A percentile compares a stretch with the other conserved stretches of the same genome.
phyloP scores from a whole-genome alignment of 2,797 vertebrate species.

The Heliangelus exortis region DNA sequence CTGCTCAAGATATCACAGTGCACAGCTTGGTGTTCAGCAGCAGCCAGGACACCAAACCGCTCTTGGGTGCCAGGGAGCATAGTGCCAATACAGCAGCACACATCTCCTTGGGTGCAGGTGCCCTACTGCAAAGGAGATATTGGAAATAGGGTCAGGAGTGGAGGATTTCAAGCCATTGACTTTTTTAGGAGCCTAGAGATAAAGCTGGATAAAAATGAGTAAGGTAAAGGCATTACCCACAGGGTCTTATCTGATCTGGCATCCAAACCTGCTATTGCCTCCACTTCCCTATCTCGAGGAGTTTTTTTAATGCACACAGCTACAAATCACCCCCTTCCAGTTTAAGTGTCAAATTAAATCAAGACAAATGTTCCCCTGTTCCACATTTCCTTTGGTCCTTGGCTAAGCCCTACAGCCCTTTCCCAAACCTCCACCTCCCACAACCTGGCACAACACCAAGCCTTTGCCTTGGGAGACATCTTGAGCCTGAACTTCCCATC shows the following conservation, averaged over 20 bases:
- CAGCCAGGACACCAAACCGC: neutral
- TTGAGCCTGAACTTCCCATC: slow-evolving; percentile 56
- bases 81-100: neutral
- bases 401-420: slow-evolving; percentile 57
- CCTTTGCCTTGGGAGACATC: slow-evolving; percentile 48
- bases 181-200: slow-evolving; percentile 3
- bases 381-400: slow-evolving; percentile 59
- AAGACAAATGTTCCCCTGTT: slow-evolving; percentile 65
- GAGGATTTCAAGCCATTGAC: slow-evolving; percentile 15
- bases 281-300: slow-evolving; percentile 56
- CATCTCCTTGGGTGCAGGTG: rapidly evolving
- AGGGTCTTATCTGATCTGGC: slow-evolving; percentile 69
- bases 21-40: neutral
- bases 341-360: slow-evolving; percentile 71
- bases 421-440: slow-evolving; percentile 65
- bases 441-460: slow-evolving; percentile 58
- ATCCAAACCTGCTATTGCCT: slow-evolving; percentile 53
- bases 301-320: slow-evolving; percentile 26
- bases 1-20: neutral
- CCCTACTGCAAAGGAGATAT: neutral
- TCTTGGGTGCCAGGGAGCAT: rapidly evolving
- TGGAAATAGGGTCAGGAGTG: neutral
- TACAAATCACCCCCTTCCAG: slow-evolving; percentile 69
- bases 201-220: slow-evolving; percentile 56
- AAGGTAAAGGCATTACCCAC: slow-evolving; percentile 64